A percentile compares a stretch with the other conserved stretches of the same genome.
Conservation (phyloP, 2,888 invertebrate genomes). For the Drosophila siamana region DNA sequence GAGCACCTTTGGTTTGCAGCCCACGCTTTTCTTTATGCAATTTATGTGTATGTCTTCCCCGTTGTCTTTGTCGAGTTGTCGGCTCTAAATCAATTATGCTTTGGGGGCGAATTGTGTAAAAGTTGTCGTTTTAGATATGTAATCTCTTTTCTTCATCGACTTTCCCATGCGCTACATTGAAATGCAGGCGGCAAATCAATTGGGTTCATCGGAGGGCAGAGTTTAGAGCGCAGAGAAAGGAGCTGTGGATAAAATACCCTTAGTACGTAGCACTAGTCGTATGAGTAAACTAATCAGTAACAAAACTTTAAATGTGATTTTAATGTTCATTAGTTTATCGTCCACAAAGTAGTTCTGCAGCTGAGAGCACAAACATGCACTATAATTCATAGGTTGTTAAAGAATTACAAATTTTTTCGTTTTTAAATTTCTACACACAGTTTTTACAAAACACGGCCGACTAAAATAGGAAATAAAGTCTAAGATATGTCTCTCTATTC, state of each 20-base stretch:
- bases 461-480: too few species aligned
- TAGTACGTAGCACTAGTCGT: neutral
- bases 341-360: too few species aligned
- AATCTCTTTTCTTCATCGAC: slow-evolving; percentile 42
- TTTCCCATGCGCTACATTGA: slow-evolving; percentile 48
- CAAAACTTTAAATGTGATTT: too few species aligned
- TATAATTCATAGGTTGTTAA: neutral
- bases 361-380: neutral
- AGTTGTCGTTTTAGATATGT: slow-evolving; percentile 51
- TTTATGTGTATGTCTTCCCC: slow-evolving; percentile 45
- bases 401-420: neutral
- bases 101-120: slow-evolving; percentile 46
- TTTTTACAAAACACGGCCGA: neutral
- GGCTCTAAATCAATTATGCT: slow-evolving; percentile 70
- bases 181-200: slow-evolving; percentile 35
- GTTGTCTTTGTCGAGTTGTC: slow-evolving; percentile 51
- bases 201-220: neutral
- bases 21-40: slow-evolving; percentile 68
- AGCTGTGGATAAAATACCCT: neutral
- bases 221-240: slow-evolving; percentile 3
- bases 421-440: too few species aligned
- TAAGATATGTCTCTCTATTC: neutral
- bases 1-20: slow-evolving; percentile 43
- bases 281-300: neutral
- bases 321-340: too few species aligned